Evolutionary conservation across 2,797 vertebrate species (phyloP).

Genomic region (Gouania willdenowi): DNA sequence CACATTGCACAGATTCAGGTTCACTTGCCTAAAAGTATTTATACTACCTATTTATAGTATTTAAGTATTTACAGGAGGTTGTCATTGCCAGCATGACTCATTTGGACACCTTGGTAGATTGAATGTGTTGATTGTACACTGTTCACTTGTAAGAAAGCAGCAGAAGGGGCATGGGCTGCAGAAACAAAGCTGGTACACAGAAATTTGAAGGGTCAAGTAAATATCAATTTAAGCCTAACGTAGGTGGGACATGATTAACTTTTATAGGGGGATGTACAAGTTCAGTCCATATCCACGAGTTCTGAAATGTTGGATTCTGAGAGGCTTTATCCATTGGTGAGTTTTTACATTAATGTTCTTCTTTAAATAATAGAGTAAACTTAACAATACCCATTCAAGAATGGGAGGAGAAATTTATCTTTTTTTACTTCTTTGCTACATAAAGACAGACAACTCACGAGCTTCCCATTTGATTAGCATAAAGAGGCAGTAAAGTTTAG

Average conservation of each 20-base stretch:
- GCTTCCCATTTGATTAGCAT: slow-evolving; percentile 24
- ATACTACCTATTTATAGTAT: slow-evolving; percentile 81
- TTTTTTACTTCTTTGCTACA: slow-evolving; percentile 53
- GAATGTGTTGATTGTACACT: slow-evolving; percentile 81
- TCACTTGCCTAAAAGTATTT: slow-evolving; percentile 87
- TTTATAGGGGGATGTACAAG: slow-evolving; percentile 17
- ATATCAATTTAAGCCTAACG: slow-evolving; percentile 30
- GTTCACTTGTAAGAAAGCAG: slow-evolving; percentile 50
- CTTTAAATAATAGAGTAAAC: slow-evolving; percentile 39
- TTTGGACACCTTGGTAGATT: slow-evolving; percentile 77
- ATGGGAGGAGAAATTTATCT: slow-evolving; percentile 37
- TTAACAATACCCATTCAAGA: slow-evolving; percentile 32
- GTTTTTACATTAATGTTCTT: slow-evolving; percentile 26
- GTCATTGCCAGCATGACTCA: slow-evolving; percentile 96
- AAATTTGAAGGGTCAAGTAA: slow-evolving; percentile 44
- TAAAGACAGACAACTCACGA: slow-evolving; percentile 47
- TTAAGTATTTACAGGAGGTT: slow-evolving; percentile 88
- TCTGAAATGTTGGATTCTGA: slow-evolving; percentile 37
- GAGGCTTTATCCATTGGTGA: slow-evolving; percentile 33
- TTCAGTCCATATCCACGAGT: slow-evolving; percentile 28
- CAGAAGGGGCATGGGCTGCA: slow-evolving; percentile 40
- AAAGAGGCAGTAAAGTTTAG: slow-evolving; percentile 24
- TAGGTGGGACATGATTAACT: slow-evolving; percentile 13
- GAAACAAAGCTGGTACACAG: slow-evolving; percentile 40
- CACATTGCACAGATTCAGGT: slow-evolving; percentile 98